Evolutionary conservation across 2,113 vertebrate species (phyloP).

Genomic region (Casuarius casuarius): DNA sequence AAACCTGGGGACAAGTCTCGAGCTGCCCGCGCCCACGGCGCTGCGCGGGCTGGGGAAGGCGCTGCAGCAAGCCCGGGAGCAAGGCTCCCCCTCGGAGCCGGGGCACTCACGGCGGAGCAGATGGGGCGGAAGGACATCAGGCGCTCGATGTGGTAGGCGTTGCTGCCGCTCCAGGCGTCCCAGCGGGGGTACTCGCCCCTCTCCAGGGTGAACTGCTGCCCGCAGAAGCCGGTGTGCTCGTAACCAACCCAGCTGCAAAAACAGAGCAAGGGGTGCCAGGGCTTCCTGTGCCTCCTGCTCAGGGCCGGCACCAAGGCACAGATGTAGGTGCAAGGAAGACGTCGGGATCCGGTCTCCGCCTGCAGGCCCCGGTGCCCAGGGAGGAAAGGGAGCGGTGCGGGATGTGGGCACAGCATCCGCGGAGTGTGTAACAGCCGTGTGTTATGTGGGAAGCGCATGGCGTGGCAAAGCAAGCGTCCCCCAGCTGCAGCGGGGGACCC

Average conservation of each 20-base stretch:
- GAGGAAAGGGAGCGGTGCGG: neutral
- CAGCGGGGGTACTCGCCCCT: slow-evolving; percentile 95
- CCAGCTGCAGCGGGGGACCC: accelerated
- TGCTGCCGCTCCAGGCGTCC: slow-evolving; percentile 97
- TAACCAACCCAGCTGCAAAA: slow-evolving; percentile 91
- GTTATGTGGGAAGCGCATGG: neutral
- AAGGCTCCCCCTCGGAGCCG: neutral
- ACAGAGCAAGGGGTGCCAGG: slow-evolving; percentile 19
- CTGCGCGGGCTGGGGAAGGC: neutral
- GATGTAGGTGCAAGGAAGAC: neutral
- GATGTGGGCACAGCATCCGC: neutral
- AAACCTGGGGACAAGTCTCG: neutral
- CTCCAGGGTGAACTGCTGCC: slow-evolving; percentile 97
- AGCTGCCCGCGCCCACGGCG: neutral
- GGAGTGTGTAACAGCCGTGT: neutral
- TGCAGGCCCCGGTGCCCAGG: neutral
- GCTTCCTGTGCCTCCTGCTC: neutral
- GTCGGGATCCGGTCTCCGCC: neutral
- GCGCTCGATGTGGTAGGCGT: slow-evolving; percentile 95
- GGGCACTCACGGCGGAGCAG: slow-evolving; percentile 90
- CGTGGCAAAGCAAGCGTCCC: accelerated
- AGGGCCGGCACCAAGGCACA: neutral
- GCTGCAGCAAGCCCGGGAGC: neutral
- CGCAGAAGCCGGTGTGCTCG: slow-evolving; percentile 94
- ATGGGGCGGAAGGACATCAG: slow-evolving; percentile 97